Base-by-base conservation (phyloP, 2,888 invertebrate species). In the Scaptomyza cyrtandrae region DNA sequence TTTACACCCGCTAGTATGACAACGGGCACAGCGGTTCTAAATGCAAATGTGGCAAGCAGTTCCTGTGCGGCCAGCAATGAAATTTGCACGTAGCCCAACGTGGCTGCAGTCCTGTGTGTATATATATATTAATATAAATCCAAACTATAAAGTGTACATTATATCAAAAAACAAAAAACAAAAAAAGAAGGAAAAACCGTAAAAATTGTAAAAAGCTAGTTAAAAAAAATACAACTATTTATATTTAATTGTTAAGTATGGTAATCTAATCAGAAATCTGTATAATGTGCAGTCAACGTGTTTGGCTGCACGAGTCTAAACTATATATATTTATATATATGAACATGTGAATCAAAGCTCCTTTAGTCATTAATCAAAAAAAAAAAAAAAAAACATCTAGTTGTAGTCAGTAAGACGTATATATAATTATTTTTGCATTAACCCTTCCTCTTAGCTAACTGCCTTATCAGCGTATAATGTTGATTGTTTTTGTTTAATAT, bases 61-160 rank as follows among this genome's bases (percentile, higher is more conserved):
- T 72, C 88, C 59, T 90, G 89, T 70, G 68, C 77, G 33, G 67
- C 71, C 24, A 64, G 71, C 63, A 90, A 78, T 68, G 89, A 90
- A 71, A 90, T 90, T 75, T 91, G 90, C 78, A 90, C 90, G 89
- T 90, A 90, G 89, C 89, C 80, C 66, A 13, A 37, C 4, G 24
- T 27, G 31, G 37, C 13, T 49, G 29, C 31, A 35, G 27, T 19
- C 31, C 41, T 71, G 58, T 68, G 57, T 63, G 56, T 60, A 50
- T 54, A 46, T 10, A 54, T 6, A 37, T 35, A 29, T 29, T 27
- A 6, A 6, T 48, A 49, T 61, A 59, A 67, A 79, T 67, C 58
- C 67, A 67, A 66, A 63, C 31, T 54, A 55, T 46, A 76, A 71
- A 71, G 49, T 80, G 80, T 69, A 73, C 64, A 75, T 72, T 60